These are phyloP conservation scores for Himalopsyche japonica DNA, from an alignment of 2,888 invertebrate genomes.

Conservation along the genomic window DNA sequence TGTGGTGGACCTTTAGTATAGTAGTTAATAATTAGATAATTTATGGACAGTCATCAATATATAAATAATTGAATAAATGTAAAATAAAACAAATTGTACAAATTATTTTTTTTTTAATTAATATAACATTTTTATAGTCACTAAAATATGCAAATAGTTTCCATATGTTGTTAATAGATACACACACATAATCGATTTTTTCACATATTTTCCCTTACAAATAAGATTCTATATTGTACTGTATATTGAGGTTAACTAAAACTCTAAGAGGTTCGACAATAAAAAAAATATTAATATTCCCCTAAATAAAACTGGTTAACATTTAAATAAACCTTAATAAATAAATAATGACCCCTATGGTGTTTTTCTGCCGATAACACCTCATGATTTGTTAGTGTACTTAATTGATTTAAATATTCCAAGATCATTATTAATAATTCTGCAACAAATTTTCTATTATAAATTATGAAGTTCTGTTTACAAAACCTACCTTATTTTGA, in stretches of 20 bases:
- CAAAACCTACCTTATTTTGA: too few relatives aligned
- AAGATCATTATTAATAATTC: too few relatives aligned
- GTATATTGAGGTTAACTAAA: slow-evolving; percentile 31
- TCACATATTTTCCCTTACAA: background rate
- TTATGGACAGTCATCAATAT: too few relatives aligned
- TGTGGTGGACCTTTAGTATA: too few relatives aligned
- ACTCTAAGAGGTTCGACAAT: background rate
- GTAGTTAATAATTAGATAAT: too few relatives aligned
- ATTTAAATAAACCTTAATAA: background rate
- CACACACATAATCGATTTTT: slow-evolving; percentile 1
- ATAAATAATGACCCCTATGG: background rate
- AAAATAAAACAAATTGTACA: background rate
- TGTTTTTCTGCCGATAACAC: background rate
- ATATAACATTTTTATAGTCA: slow-evolving; percentile 6
- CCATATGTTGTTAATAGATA: slow-evolving; percentile 21
- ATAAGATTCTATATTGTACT: slow-evolving; percentile 27
- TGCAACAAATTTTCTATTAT: too few relatives aligned
- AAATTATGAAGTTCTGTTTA: too few relatives aligned
- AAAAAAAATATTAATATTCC: slow-evolving; percentile 7
- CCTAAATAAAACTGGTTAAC: slow-evolving; percentile 24
- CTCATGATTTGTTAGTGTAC: background rate
- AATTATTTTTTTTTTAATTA: slow-evolving; percentile 21
- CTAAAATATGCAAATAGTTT: slow-evolving; percentile 17
- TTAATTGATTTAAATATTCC: too few relatives aligned
- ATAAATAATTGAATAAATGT: too few relatives aligned